Conservation (phyloP, 2,888 invertebrate species). For the Morpho helenor region DNA sequence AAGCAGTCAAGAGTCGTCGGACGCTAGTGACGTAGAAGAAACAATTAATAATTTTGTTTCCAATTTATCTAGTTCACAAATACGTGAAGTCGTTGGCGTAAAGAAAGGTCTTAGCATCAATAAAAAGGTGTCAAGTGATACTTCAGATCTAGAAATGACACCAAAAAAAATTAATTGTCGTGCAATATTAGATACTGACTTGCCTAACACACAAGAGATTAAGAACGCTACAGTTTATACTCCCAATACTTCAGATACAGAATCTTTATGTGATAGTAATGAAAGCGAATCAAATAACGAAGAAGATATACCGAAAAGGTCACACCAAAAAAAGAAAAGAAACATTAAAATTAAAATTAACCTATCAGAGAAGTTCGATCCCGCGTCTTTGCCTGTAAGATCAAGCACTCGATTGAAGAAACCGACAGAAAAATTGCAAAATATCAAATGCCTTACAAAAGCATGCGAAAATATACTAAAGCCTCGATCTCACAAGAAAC, state of each 20-base stretch:
- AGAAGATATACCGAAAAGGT: constrained; percentile 44
- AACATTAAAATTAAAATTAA: constrained; percentile 43
- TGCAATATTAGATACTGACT: constrained; percentile 48
- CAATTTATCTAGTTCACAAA: constrained; percentile 37
- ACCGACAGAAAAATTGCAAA: constrained; percentile 48
- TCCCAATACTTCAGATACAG: constrained; percentile 52
- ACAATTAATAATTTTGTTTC: constrained; percentile 35
- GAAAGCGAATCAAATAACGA: constrained; percentile 45
- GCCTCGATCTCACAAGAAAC: constrained; percentile 31
- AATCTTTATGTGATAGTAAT: constrained; percentile 1
- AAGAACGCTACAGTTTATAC: constrained; percentile 42
- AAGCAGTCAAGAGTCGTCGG: constrained; percentile 1
- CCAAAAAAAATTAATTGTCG: constrained; percentile 49
- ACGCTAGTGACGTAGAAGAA: constrained; percentile 25
- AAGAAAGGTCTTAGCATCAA: constrained; percentile 30
- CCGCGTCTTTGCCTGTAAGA: constrained; percentile 49
- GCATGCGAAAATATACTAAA: constrained; percentile 39
- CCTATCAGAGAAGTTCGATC: constrained; percentile 49
- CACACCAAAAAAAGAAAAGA: constrained; percentile 37
- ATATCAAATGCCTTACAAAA: constrained; percentile 6
- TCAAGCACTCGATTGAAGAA: constrained; percentile 56
- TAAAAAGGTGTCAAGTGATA: constrained; percentile 43
- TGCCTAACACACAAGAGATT: constrained; percentile 66
- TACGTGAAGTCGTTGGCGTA: constrained; percentile 39
- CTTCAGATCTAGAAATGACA: constrained; percentile 51